These are phyloP conservation scores for Tenthredo mesomela DNA, from an alignment of 2,888 invertebrate species.

Conservation along the genomic window DNA sequence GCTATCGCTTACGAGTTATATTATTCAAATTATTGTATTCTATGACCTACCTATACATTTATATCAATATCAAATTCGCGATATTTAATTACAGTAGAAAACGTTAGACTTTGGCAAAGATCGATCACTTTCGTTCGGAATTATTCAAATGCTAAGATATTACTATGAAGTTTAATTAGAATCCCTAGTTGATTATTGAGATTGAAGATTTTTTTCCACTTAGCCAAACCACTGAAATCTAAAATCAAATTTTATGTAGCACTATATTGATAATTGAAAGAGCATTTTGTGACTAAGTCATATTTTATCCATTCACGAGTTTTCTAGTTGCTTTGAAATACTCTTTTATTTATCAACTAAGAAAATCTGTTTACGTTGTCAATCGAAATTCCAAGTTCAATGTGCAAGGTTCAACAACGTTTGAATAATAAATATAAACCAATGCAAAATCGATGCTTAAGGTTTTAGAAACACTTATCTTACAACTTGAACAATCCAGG, in stretches of 20 bases:
- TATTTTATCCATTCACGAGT: neutral
- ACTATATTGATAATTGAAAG: neutral
- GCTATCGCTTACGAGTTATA: neutral
- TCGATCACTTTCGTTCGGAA: neutral
- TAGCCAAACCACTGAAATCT: neutral
- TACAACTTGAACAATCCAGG: neutral
- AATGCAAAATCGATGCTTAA: neutral
- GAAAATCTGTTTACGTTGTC: neutral
- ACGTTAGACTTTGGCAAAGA: neutral
- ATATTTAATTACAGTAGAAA: neutral
- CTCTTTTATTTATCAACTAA: neutral
- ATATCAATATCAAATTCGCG: neutral
- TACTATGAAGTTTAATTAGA: too few species aligned
- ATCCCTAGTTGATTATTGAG: too few species aligned
- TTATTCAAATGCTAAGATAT: neutral
- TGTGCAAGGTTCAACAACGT: neutral
- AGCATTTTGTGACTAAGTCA: neutral
- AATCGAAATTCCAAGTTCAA: conserved; percentile 12
- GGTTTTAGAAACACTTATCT: conserved; percentile 2
- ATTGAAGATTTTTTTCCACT: neutral
- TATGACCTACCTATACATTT: neutral
- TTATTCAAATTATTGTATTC: neutral
- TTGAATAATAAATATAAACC: neutral
- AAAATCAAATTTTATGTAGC: neutral
- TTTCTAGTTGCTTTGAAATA: neutral